Percentiles rank a stretch among this genome's conserved stretches.
Conservation (phyloP, 1,140 invertebrate genomes). For the Maniola jurtina region DNA sequence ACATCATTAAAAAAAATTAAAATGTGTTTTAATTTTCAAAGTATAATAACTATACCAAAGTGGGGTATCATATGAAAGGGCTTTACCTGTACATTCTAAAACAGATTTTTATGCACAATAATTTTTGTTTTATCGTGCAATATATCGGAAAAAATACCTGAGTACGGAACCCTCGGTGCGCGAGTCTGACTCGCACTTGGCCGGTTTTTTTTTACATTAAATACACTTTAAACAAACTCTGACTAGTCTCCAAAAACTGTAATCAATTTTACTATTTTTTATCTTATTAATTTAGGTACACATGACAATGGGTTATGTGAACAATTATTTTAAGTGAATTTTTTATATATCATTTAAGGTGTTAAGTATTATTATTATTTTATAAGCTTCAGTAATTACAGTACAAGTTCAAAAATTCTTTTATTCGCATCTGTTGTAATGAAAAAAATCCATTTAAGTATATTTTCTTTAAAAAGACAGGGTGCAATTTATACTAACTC, state of each 20-base stretch:
- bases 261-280: not conserved
- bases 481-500: too few relatives aligned
- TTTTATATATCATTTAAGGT: conserved; percentile 4
- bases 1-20: too few relatives aligned
- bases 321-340: conserved; percentile 9
- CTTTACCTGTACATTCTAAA: too few relatives aligned
- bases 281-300: not conserved
- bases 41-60: too few relatives aligned
- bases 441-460: too few relatives aligned
- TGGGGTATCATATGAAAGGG: too few relatives aligned
- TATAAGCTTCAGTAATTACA: not conserved
- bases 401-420: not conserved
- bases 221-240: not conserved
- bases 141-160: too few relatives aligned
- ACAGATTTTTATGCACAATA: too few relatives aligned
- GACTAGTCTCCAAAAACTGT: conserved; percentile 3
- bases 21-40: too few relatives aligned
- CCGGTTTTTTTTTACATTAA: not conserved
- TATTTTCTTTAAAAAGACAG: not conserved
- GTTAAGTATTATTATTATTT: conserved; percentile 7
- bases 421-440: conserved; percentile 1
- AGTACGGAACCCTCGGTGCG: too few relatives aligned
- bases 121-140: too few relatives aligned
- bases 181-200: too few relatives aligned
- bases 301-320: conserved; percentile 8